Evolutionary conservation across 30 jellyfish, hydroid and myxozoan species (phyloP), one percentile per base, ranked within the genome.

Genomic region (Catostylus mosaicus): DNA sequence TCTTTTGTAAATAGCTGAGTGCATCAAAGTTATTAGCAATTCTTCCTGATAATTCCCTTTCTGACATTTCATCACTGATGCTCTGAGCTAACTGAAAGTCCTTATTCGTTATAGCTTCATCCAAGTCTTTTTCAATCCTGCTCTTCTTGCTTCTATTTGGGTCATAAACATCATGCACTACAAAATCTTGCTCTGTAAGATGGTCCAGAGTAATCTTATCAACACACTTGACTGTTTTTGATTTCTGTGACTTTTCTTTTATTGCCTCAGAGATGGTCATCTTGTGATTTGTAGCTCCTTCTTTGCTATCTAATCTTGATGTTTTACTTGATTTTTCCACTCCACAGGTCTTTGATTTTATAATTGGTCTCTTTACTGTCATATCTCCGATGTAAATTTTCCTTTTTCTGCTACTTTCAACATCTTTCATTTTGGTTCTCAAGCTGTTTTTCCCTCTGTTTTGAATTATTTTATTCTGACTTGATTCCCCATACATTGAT

Each of bases 121-220:
- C 95, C 32, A 91, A 82, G 30, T 91, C 96, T 57, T 62, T 71
- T 64, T 86, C 98, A 48, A 91, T 74, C 50, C 78, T 91, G 22
- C 85, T 69, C 87, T 85, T 86, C 23, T 61, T 72, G 60, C 54
- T 67, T 14, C 88, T 85, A 68, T 86, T 89, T 34, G 89, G 96
- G 35, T 86, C 96, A 67, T 86, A 75, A 40, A 73, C 86, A 40
- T 86, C 83, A 32, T 35, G 43, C 8, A 86, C 52, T 33, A 37
- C 64, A 31, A 67, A 40, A 50, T 86, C 90, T 7, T 64, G 75
- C 19, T 33, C 48, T 20, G 65, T 65, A 20, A 82, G 62, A 33
- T 78, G 75, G 14, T 61, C 82, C 30, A 36, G n/a, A 5, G 10
- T 70, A 59, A n/a, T 3, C 24, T 59, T 59, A 27, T 59, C 24